Percentiles rank a stretch among this genome's conserved stretches.
Conservation (phyloP, 2,888 invertebrate species). For the Pimpla rufipes region DNA sequence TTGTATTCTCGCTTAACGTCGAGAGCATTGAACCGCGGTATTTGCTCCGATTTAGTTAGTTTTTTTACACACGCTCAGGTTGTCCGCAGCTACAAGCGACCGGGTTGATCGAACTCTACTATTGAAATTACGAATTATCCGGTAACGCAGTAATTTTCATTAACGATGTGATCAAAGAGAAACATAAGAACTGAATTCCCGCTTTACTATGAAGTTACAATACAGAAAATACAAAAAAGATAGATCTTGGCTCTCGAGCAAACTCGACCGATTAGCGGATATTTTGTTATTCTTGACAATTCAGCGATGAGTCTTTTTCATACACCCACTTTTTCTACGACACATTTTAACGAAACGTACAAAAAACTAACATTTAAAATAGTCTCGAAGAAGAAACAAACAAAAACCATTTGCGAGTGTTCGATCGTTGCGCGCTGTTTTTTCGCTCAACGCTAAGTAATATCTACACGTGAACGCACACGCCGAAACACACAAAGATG, state of each 20-base stretch:
- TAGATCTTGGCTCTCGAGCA: constrained; percentile 42
- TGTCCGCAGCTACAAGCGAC: constrained; percentile 1
- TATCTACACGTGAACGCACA: constrained; percentile 23
- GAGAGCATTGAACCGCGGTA: constrained; percentile 1
- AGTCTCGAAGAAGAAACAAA: constrained; percentile 35
- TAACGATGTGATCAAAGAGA: constrained; percentile 44
- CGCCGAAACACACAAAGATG: constrained; percentile 13
- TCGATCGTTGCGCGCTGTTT: constrained; percentile 45
- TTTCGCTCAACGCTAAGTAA: constrained; percentile 30
- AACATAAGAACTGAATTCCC: constrained; percentile 61
- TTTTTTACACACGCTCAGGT: neutral
- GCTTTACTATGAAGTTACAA: constrained; percentile 19
- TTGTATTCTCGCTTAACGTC: constrained; percentile 19
- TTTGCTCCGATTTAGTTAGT: neutral
- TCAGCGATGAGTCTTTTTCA: constrained; percentile 60
- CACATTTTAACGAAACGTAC: constrained; percentile 70
- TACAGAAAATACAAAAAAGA: constrained; percentile 10
- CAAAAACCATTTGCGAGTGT: constrained; percentile 21
- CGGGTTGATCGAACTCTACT: constrained; percentile 22
- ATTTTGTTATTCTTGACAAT: constrained; percentile 53
- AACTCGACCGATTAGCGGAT: constrained; percentile 59
- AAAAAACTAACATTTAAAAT: constrained; percentile 63
- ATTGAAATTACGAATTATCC: constrained; percentile 15
- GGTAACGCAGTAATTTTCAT: constrained; percentile 23
- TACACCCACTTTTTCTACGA: constrained; percentile 71